A percentile compares a stretch with the other conserved stretches of the same genome.
phyloP scores from a whole-genome alignment of 2,113 vertebrate genomes.

The Trachemys scripta region DNA sequence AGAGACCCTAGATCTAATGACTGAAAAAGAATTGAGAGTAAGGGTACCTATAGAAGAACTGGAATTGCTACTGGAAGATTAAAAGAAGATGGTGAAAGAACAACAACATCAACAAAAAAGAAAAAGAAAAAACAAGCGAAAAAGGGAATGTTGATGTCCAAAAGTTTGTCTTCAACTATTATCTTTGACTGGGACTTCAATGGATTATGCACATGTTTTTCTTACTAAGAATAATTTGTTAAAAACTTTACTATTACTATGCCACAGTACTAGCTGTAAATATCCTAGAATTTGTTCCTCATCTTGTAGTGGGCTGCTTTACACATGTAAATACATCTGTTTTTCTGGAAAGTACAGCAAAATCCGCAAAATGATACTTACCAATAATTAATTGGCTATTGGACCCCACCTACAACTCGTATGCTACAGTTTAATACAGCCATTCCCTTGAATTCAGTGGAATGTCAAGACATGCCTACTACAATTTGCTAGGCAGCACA shows the following conservation, averaged over 20 bases:
- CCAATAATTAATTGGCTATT: neutral
- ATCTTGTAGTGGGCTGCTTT: neutral
- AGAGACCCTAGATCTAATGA: slow-evolving; percentile 90
- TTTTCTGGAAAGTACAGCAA: neutral
- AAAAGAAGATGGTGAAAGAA: slow-evolving; percentile 12
- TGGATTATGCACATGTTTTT: neutral
- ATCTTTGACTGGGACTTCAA: neutral
- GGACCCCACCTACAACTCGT: neutral
- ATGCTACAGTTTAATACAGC: slow-evolving; percentile 5
- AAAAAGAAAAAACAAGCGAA: neutral
- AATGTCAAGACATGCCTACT: neutral
- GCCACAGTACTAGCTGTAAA: neutral
- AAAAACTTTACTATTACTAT: neutral
- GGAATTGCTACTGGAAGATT: slow-evolving; percentile 92
- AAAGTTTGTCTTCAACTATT: neutral
- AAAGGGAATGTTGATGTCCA: neutral
- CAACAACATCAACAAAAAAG: neutral
- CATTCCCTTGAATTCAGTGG: slow-evolving; percentile 1
- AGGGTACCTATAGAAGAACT: slow-evolving; percentile 91
- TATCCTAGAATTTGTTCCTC: neutral
- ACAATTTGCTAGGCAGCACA: slow-evolving; percentile 21
- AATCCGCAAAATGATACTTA: neutral
- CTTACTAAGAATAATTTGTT: neutral
- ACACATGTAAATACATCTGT: neutral
- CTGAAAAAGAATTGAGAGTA: slow-evolving; percentile 91